Evolutionary conservation across 2,888 invertebrate species (phyloP).

Genomic region (Caenorhabditis auriculariae): DNA sequence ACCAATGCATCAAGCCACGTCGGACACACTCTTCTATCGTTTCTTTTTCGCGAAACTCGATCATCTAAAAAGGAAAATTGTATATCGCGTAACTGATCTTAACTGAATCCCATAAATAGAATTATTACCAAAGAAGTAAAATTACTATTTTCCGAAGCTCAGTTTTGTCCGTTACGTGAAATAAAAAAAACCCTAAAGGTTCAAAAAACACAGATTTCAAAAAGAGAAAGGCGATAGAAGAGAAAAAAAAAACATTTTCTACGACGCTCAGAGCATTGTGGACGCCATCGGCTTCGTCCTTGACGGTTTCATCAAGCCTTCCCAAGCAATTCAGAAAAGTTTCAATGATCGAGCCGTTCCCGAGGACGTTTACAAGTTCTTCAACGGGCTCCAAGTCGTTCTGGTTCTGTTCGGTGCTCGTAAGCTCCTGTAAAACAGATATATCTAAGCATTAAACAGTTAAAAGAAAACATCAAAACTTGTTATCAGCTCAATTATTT

Average conservation of each 20-base stretch:
- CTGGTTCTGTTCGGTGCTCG: conserved; percentile 87
- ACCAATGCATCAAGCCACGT: conserved; percentile 71
- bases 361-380: conserved; percentile 81
- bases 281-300: conserved; percentile 78
- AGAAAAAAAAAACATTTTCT: conserved; percentile 77
- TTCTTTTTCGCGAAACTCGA: conserved; percentile 85
- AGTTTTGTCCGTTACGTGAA: no score
- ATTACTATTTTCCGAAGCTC: no score
- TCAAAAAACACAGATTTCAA: neutral
- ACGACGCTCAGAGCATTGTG: conserved; percentile 88
- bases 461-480: no score
- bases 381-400: conserved; percentile 71
- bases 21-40: conserved; percentile 65
- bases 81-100: no score
- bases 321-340: conserved; percentile 75
- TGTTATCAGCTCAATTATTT: neutral
- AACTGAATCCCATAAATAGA: no score
- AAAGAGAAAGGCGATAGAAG: neutral
- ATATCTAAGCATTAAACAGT: no score
- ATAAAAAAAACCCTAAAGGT: no score
- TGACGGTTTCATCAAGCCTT: conserved; percentile 81
- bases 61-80: conserved; percentile 38
- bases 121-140: neutral
- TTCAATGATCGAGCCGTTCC: conserved; percentile 86
- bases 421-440: conserved; percentile 76